Evolutionary conservation across 2,888 invertebrate species (phyloP).

Genomic region (Esperia sulphurella): DNA sequence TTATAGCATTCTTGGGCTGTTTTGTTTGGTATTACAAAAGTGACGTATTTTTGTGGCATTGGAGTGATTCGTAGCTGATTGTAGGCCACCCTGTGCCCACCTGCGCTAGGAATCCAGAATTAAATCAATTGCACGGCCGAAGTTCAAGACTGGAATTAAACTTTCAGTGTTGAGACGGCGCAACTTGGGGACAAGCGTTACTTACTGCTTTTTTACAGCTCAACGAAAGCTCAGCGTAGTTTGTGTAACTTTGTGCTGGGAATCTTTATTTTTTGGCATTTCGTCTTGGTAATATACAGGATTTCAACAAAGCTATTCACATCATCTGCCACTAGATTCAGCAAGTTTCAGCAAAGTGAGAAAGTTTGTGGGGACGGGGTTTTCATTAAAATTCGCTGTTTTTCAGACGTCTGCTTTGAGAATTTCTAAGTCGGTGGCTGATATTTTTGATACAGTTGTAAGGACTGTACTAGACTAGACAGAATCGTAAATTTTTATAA

Average conservation of each 20-base stretch:
- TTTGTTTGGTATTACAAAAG: too few relatives aligned
- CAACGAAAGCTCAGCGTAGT: too few relatives aligned
- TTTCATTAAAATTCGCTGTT: too few relatives aligned
- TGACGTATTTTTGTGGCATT: too few relatives aligned
- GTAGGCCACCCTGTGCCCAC: conserved; percentile 27
- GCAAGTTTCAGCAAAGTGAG: not conserved
- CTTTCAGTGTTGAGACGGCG: conserved; percentile 26
- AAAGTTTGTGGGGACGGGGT: not conserved
- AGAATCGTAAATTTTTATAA: too few relatives aligned
- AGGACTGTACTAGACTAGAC: too few relatives aligned
- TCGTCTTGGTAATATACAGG: not conserved
- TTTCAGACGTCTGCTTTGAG: too few relatives aligned
- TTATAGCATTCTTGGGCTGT: too few relatives aligned
- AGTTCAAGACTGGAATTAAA: conserved; percentile 37
- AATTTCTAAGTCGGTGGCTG: too few relatives aligned
- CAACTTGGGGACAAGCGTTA: conserved; percentile 24
- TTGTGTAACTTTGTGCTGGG: too few relatives aligned
- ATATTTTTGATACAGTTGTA: too few relatives aligned
- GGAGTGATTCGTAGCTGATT: not conserved
- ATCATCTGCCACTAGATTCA: not conserved
- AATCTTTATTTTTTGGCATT: too few relatives aligned
- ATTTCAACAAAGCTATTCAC: not conserved
- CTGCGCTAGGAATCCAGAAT: conserved; percentile 49
- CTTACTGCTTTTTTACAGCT: not conserved
- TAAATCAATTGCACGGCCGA: conserved; percentile 46